Conservation (phyloP, 2,888 invertebrate species). For the Microctonus aethiopoides region DNA sequence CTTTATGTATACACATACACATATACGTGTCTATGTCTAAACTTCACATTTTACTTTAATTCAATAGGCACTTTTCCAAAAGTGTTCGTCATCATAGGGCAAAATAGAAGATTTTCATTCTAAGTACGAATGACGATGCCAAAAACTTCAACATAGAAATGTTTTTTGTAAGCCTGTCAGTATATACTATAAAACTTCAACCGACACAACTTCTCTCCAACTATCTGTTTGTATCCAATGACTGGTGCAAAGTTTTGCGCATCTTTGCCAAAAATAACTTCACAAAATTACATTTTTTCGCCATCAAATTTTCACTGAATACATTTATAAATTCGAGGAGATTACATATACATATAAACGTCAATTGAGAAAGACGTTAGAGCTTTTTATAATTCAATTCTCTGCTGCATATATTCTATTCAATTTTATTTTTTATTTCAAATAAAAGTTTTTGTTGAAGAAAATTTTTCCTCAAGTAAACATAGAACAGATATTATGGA, state of each 20-base stretch:
- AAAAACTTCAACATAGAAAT: slow-evolving; percentile 1
- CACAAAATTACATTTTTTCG: not conserved
- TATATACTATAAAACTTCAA: not conserved
- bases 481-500: no score
- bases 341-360: no score
- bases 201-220: not conserved
- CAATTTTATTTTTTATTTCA: not conserved
- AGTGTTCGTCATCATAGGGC: not conserved
- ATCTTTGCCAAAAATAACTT: not conserved
- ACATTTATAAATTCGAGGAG: no score
- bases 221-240: not conserved
- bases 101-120: not conserved
- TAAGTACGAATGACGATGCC: not conserved
- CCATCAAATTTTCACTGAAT: no score
- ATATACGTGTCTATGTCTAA: not conserved
- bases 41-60: slow-evolving; percentile 7
- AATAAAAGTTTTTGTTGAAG: not conserved
- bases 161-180: not conserved
- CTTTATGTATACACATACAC: no score
- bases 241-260: not conserved
- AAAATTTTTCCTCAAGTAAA: no score
- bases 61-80: not conserved
- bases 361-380: no score
- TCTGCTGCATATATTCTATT: not conserved
- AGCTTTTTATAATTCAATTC: no score